phyloP scores from a whole-genome alignment of 2,888 invertebrate species.

The Leptogaster cylindrica region DNA sequence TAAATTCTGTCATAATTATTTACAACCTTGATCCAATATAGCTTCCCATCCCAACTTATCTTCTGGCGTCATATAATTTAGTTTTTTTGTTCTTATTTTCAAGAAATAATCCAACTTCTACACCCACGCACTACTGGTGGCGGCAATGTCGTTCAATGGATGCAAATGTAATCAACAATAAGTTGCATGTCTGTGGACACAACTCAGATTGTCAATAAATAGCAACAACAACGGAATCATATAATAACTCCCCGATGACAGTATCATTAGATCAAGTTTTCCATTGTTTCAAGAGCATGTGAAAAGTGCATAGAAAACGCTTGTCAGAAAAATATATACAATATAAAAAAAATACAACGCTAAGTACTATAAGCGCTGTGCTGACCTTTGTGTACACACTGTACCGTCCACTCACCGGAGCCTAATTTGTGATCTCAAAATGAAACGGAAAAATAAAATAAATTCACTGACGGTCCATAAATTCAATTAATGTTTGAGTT shows the following conservation, averaged over 20 bases:
- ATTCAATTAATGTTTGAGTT: conserved; percentile 29
- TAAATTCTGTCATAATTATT: too few species aligned
- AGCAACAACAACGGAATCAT: conserved; percentile 33
- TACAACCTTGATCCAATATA: too few species aligned
- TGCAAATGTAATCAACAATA: background rate
- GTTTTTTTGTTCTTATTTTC: conserved; percentile 1
- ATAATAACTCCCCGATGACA: conserved; percentile 37
- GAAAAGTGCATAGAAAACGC: conserved; percentile 4
- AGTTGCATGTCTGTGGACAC: conserved; percentile 11
- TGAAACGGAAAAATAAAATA: conserved; percentile 39
- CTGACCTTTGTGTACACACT: conserved; percentile 15
- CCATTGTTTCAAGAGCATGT: conserved; percentile 27
- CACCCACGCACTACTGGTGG: background rate
- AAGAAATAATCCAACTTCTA: background rate
- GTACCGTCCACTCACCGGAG: conserved; percentile 8
- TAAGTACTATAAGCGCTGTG: background rate
- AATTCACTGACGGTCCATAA: conserved; percentile 40
- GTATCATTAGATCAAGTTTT: conserved; percentile 23
- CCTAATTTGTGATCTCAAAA: conserved; percentile 40
- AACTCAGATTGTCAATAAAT: conserved; percentile 25
- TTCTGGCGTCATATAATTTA: too few species aligned
- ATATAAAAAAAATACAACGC: too few species aligned
- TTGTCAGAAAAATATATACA: conserved; percentile 20
- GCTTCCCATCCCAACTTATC: too few species aligned
- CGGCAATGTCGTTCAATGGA: background rate